Evolutionary conservation across 2,888 invertebrate genomes (phyloP), one percentile per base, ranked within the genome.

Genomic region (Thecocarcelia acutangulata): DNA sequence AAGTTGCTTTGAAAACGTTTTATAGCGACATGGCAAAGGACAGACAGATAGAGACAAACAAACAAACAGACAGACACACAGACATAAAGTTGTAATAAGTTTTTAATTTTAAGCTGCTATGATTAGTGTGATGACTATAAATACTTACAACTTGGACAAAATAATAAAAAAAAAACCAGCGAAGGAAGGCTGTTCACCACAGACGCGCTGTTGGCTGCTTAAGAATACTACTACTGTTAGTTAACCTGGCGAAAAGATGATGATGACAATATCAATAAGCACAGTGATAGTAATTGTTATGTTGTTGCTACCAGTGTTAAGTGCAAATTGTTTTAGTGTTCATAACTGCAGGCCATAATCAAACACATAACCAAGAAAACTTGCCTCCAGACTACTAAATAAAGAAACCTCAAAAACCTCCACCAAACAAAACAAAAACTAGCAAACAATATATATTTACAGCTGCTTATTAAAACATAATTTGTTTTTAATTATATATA

Each of bases 191-290:
- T 68, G 37, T 21, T 50, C 13, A 13, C 42, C 37, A 6, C 64
- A 13, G 13, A 17, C 46, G 33, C 13, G 48, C 40, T 37, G 46
- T 15, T 46, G 5, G 33, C 8, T 33, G 48, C 2, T 11, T 33
- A 24, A 58, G 74, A 72, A 72, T 46, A n/a, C 21, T 15, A 46
- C 15, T 13, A 3, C 42, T 28, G 17, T 17, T 19, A 28, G 17
- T 21, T 17, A 52, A 44, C 4, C n/a, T 19, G n/a, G 48, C 9
- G 40, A 21, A 40, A 28, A 63, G 58, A 24, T 68, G 54, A 80
- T 75, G 82, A 82, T 82, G 82, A 75, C 82, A 82, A 75, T 82
- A 82, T 78, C 82, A 82, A 82, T 82, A 82, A 82, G 78, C 82
- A 46, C 70, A 66, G 69, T 78, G 74, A 78, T 82, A 75, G 82